Evolutionary conservation across 2,113 vertebrate genomes (phyloP), one percentile per base, ranked within the genome.

Genomic region (Thermophis baileyi): DNA sequence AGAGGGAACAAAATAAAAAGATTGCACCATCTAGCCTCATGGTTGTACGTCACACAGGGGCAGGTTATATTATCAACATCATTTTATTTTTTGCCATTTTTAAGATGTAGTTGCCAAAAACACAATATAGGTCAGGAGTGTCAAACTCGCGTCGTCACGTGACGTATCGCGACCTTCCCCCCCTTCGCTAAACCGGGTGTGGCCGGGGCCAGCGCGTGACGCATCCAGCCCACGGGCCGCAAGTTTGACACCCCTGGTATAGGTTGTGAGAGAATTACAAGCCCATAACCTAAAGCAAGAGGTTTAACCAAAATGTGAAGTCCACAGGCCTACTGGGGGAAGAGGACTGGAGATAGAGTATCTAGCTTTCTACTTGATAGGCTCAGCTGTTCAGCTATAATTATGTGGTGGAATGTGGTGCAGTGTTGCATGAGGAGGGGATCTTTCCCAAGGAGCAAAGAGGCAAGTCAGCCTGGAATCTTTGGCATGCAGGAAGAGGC

Each of bases 31-130:
- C 11, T 69, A 69, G 60, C 3, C 60, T 69, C 27, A 69, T 69
- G 60, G n/a, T 4, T n/a, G 60, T 95, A 81, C 92, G 94, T 95
- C 94, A 94, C 24, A 81, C 10, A 30, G 85, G 2, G 90, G 14
- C 14, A 74, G 16, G 1, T 40, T 74, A 6, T 6, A 74, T 74
- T 20, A 40, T 40, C 6, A 63, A 63, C 60, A 74, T 18, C 14
- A 35, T 18, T 74, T 35, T 12, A 14, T 35, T 35, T 30, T 74
- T n/a, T 74, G 30, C 63, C 63, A 35, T 74, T 74, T 40, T 35
- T 40, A 18, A 63, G 30, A 63, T 63, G 3, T 14, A 63, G 25
- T 63, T n/a, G 27, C 11, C 60, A 63, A n/a, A n/a, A 63, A 63
- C 3, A 40, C 69, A 74, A 16, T 74, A 40, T 35, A 40, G 2